A percentile compares a stretch with the other conserved stretches of the same genome.
These are phyloP conservation scores for Mythimna albipuncta DNA, from an alignment of 2,888 invertebrate genomes.

Conservation along the genomic window DNA sequence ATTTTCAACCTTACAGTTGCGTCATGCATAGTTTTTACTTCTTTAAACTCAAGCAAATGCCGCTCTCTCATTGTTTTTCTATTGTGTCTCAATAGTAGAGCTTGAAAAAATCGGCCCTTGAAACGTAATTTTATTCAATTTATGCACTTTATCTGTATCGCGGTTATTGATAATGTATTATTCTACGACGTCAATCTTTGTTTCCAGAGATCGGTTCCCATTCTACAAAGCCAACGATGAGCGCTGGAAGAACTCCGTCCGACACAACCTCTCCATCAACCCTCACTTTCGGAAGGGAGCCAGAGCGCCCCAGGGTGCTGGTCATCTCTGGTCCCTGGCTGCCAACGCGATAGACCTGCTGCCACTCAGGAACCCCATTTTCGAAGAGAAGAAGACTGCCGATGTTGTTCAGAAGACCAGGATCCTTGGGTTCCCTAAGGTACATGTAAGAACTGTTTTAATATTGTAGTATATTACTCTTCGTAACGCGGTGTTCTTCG, in stretches of 20 bases:
- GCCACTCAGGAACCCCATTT: constrained; percentile 76
- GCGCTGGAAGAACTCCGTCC: constrained; percentile 97
- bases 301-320: constrained; percentile 96
- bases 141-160: too few relatives aligned
- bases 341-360: constrained; percentile 89
- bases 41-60: too few relatives aligned
- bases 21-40: too few relatives aligned
- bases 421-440: constrained; percentile 84
- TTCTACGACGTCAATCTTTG: not conserved
- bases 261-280: constrained; percentile 97
- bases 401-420: constrained; percentile 69
- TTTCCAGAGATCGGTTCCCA: constrained; percentile 95
- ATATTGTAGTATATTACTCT: too few relatives aligned
- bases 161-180: not conserved
- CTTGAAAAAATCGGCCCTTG: too few relatives aligned
- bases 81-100: too few relatives aligned
- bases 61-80: too few relatives aligned
- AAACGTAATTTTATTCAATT: too few relatives aligned
- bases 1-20: too few relatives aligned
- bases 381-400: constrained; percentile 71
- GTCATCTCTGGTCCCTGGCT: constrained; percentile 97
- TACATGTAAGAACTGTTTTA: constrained; percentile 54
- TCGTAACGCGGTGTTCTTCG: too few relatives aligned
- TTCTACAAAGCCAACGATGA: constrained; percentile 97
- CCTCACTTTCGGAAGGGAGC: constrained; percentile 97